Base-by-base conservation (phyloP, 2,113 vertebrate genomes). In the Eublepharis macularius region DNA sequence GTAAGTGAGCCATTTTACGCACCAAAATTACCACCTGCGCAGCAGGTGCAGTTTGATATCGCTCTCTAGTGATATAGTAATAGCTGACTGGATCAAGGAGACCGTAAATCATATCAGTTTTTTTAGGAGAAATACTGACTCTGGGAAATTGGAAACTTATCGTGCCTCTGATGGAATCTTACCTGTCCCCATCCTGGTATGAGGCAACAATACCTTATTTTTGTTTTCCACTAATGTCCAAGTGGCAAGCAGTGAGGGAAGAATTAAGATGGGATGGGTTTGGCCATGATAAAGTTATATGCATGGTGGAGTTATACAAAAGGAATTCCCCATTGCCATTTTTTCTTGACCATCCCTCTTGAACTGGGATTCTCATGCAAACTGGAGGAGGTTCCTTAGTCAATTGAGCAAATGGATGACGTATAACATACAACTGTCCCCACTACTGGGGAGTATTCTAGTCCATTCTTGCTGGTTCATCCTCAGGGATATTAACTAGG, bases 41-140 rank as follows among this genome's bases (percentile, higher is more conserved):
- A 54, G 32, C 32, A 57, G 43, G 60, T 74, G 39, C 74, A 13
- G n/a, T 39, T 82, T 16, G 49, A 76, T 69, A 79, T 14, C 84
- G 81, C 51, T 57, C 79, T 51, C 0, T 1, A 79, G 63, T 29
- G 29, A 73, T 17, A 29, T 4, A 32, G 36, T 69, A 82, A 80
- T 73, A 86, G 65, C 83, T 82, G 39, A 19, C 69, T 47, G 26
- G 41, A 63, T 32, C 78, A 84, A 83, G 65, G 47, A 72, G 63
- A 60, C 70, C 43, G 76, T 68, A 74, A 86, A 84, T 41, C 70
- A 76, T 41, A 51, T 12, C 74, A n/a, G 2, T 76, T 83, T 32
- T n/a, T n/a, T 54, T 7, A 2, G 14, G 39, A 76, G 65, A 84
- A 68, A 69, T 14, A 47, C 54, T 74, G 39, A 11, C 34, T 82